Conservation (phyloP, 2,113 vertebrate species). For the Oncorhynchus nerka region DNA sequence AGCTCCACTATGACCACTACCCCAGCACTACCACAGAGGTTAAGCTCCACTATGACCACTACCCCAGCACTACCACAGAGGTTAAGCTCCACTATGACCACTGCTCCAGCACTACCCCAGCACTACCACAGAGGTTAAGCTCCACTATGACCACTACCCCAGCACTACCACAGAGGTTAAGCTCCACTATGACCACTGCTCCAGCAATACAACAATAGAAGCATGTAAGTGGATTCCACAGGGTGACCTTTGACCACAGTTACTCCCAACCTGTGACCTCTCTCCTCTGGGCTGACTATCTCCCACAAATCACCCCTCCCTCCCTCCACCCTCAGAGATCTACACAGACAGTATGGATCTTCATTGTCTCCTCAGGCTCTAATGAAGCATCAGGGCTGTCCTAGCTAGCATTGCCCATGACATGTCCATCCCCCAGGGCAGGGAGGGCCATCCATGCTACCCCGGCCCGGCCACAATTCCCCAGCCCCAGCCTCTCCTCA, state of each 20-base stretch:
- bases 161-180: slow-evolving; percentile 17
- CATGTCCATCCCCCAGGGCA: slow-evolving; percentile 53
- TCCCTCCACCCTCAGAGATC: slow-evolving; percentile 16
- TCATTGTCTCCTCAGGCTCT: slow-evolving; percentile 48
- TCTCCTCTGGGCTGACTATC: slow-evolving; percentile 53
- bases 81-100: slow-evolving; percentile 21
- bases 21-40: slow-evolving; percentile 19
- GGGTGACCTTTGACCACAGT: slow-evolving; percentile 48
- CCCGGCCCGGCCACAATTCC: slow-evolving; percentile 35
- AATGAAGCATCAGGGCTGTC: slow-evolving; percentile 61
- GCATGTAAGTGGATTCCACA: slow-evolving; percentile 52
- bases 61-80: slow-evolving; percentile 22
- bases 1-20: too few relatives aligned
- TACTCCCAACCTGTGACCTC: slow-evolving; percentile 55
- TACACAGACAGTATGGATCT: slow-evolving; percentile 69
- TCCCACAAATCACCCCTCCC: not conserved
- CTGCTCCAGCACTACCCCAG: slow-evolving; percentile 5
- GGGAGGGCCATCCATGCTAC: too few relatives aligned
- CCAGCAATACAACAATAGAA: not conserved
- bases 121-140: not conserved
- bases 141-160: not conserved
- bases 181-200: slow-evolving; percentile 31
- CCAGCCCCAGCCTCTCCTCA: not conserved
- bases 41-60: slow-evolving; percentile 26
- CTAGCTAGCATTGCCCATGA: slow-evolving; percentile 49